Percentiles rank a stretch among this genome's conserved stretches.
Evolutionary conservation across 2,113 vertebrate genomes (phyloP).

Genomic region (Lophius piscatorius): DNA sequence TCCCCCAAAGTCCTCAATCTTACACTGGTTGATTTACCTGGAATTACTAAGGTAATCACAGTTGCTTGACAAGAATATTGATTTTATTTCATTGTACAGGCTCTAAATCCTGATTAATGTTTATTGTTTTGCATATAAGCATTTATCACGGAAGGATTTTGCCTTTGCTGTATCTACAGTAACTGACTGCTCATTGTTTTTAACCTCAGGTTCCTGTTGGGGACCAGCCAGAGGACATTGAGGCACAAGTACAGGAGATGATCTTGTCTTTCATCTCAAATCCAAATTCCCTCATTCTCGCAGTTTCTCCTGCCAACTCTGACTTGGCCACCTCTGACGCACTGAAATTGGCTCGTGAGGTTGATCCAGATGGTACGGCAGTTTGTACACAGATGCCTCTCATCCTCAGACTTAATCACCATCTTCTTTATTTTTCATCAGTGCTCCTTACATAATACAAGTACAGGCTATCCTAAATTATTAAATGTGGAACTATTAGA

Average conservation of each 20-base stretch:
- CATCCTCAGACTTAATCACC: constrained; percentile 29
- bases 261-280: constrained; percentile 83
- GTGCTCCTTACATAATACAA: constrained; percentile 25
- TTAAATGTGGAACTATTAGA: constrained; percentile 14
- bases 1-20: constrained; percentile 83
- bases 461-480: constrained; percentile 35
- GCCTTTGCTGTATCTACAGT: constrained; percentile 4
- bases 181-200: constrained; percentile 24
- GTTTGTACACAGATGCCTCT: constrained; percentile 27
- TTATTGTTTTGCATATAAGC: background rate
- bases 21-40: constrained; percentile 84
- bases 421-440: constrained; percentile 7
- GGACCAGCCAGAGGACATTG: constrained; percentile 84
- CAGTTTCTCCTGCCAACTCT: constrained; percentile 83
- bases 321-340: constrained; percentile 84
- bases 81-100: background rate
- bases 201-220: constrained; percentile 80
- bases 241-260: constrained; percentile 82
- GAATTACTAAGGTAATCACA: constrained; percentile 82
- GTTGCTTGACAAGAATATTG: background rate
- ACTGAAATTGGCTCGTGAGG: constrained; percentile 83
- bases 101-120: background rate
- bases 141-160: constrained; percentile 4
- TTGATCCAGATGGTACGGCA: constrained; percentile 81
- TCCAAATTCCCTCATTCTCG: constrained; percentile 83